phyloP scores from a whole-genome alignment of 2,797 vertebrate genomes.

The Telmatherina bonti region DNA sequence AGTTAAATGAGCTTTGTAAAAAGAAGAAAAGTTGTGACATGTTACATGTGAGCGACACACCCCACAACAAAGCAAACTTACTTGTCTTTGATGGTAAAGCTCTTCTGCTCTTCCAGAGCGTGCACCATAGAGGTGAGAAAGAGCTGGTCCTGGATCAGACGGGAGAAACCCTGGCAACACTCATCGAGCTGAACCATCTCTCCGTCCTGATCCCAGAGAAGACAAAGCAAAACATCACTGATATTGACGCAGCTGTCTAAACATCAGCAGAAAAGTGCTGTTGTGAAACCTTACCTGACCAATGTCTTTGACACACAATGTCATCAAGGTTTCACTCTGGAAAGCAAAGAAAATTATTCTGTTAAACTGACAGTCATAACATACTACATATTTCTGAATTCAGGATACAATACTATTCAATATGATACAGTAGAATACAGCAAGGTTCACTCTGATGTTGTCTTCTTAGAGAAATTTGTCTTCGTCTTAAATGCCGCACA shows the following conservation, averaged over 20 bases:
- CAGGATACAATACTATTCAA: too few relatives aligned
- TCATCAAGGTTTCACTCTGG: slow-evolving; percentile 68
- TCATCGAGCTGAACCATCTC: slow-evolving; percentile 80
- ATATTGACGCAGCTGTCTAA: neutral
- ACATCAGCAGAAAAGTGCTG: neutral
- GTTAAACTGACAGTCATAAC: too few relatives aligned
- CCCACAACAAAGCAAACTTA: slow-evolving; percentile 56
- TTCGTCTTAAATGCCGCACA: too few relatives aligned
- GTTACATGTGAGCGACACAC: neutral
- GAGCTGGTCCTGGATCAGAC: slow-evolving; percentile 89
- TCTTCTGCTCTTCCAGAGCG: slow-evolving; percentile 93
- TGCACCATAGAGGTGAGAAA: slow-evolving; percentile 94
- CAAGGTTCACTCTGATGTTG: too few relatives aligned
- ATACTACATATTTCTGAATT: neutral
- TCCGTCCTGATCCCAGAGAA: slow-evolving; percentile 61
- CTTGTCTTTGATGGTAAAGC: slow-evolving; percentile 94
- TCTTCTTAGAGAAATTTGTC: too few relatives aligned
- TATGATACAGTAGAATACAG: too few relatives aligned
- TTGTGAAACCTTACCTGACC: slow-evolving; percentile 68
- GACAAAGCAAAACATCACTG: slow-evolving; percentile 12
- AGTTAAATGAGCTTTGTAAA: too few relatives aligned
- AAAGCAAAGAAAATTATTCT: neutral
- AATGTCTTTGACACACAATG: slow-evolving; percentile 75
- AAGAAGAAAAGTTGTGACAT: neutral
- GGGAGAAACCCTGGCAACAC: slow-evolving; percentile 84